Percentiles rank a stretch among this genome's conserved stretches.
These are phyloP conservation scores for Epistrophe grossulariae DNA, from an alignment of 2,888 invertebrate genomes.

Conservation along the genomic window DNA sequence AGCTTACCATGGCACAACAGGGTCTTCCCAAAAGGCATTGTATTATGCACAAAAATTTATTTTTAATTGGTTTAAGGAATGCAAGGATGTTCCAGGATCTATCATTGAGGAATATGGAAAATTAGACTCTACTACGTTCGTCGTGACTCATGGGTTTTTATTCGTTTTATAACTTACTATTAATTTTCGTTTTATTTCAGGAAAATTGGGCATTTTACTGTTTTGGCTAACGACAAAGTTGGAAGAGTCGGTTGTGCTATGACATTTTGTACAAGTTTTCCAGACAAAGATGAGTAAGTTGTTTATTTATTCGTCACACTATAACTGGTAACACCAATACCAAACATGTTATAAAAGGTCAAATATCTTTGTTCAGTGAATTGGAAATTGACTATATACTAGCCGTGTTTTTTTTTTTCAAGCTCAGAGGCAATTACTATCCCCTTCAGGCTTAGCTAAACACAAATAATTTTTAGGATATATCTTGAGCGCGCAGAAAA, in stretches of 20 bases:
- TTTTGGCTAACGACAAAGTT: conserved; percentile 52
- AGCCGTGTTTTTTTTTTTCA: too few species aligned
- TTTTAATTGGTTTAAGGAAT: conserved; percentile 45
- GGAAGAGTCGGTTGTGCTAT: conserved; percentile 52
- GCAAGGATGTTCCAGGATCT: neutral
- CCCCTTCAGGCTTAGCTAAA: too few species aligned
- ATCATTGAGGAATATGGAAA: neutral
- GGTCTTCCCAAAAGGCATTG: neutral
- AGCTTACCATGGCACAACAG: conserved; percentile 28
- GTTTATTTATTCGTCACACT: neutral
- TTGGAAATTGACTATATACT: too few species aligned
- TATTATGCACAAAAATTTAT: neutral
- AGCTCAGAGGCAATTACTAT: too few species aligned
- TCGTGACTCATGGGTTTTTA: neutral
- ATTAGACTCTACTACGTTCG: neutral
- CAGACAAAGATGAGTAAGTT: conserved; percentile 25
- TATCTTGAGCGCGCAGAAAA: too few species aligned
- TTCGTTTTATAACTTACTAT: neutral
- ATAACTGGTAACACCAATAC: too few species aligned
- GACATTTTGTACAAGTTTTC: conserved; percentile 37
- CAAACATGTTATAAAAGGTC: too few species aligned
- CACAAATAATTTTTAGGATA: too few species aligned
- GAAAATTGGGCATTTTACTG: conserved; percentile 63
- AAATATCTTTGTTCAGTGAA: too few species aligned
- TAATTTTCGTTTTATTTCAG: conserved; percentile 4